phyloP scores from a whole-genome alignment of 1,140 invertebrate genomes.

The Euwallacea similis region DNA sequence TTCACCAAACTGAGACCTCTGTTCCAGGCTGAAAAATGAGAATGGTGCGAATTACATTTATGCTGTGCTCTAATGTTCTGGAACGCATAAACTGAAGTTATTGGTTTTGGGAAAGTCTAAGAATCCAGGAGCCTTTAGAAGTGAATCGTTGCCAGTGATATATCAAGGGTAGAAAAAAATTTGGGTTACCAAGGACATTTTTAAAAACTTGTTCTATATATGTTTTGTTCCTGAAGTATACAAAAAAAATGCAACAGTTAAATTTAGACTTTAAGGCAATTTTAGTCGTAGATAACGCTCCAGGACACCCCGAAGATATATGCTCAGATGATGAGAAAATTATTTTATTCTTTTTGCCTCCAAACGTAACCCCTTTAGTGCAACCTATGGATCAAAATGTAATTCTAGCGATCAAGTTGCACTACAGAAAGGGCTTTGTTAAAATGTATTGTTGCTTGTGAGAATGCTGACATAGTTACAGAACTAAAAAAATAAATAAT shows the following conservation, averaged over 20 bases:
- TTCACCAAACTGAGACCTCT: slow-evolving; percentile 9
- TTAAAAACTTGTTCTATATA: slow-evolving; percentile 34
- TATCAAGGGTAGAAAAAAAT: slow-evolving; percentile 8
- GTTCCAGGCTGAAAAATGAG: slow-evolving; percentile 30
- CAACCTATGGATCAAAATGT: slow-evolving; percentile 53
- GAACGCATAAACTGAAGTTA: slow-evolving; percentile 21
- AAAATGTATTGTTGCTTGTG: slow-evolving; percentile 6
- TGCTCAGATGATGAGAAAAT: slow-evolving; percentile 38
- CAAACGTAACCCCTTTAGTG: slow-evolving; percentile 48
- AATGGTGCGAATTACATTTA: slow-evolving; percentile 15
- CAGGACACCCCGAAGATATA: slow-evolving; percentile 33
- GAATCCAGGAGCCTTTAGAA: slow-evolving; percentile 15
- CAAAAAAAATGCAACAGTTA: slow-evolving; percentile 11
- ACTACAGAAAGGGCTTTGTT: slow-evolving; percentile 40
- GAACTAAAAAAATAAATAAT: slow-evolving; percentile 17
- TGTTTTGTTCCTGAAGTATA: slow-evolving; percentile 30
- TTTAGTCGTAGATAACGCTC: slow-evolving; percentile 47
- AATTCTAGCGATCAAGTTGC: slow-evolving; percentile 44
- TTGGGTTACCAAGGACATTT: slow-evolving; percentile 16
- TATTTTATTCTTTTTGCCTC: slow-evolving; percentile 50
- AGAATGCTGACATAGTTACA: slow-evolving; percentile 6
- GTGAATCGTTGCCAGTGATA: slow-evolving; percentile 3
- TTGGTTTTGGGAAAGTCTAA: slow-evolving; percentile 17
- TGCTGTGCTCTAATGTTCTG: slow-evolving; percentile 16
- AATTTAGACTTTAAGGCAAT: slow-evolving; percentile 9